Evolutionary conservation across 2,888 invertebrate genomes (phyloP), one percentile per base, ranked within the genome.

Genomic region (Julus scanicus): DNA sequence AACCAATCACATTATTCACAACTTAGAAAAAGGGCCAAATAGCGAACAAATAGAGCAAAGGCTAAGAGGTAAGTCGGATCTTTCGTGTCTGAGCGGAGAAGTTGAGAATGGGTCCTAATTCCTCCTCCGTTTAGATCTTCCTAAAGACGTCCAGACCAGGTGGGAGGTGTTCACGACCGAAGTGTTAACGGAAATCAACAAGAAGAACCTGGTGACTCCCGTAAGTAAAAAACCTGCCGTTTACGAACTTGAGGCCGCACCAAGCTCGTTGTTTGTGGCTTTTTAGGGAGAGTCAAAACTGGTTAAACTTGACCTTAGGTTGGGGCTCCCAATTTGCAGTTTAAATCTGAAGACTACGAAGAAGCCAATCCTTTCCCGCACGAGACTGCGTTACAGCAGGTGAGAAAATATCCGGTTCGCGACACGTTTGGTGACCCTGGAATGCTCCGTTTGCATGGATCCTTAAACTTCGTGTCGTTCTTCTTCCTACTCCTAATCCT

Each of bases 331-430:
- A 91, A 91, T 9, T 89, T 92, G 83, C 92, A 92, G 86, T 92
- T 92, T 4, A 92, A 92, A 89, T 92, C 93, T 86, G 93, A 93
- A 89, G 94, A 94, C 90, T 93, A 93, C 89, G 93, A 93, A 90
- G 92, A 93, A 89, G 93, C 93, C 91, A 92, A 93, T 91, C 92
- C 93, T 88, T 94, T 93, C 91, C 92, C 93, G 20, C 93, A 93
- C 90, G 93, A 93, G 48, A 92, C 92, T 85, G 92, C 93, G 89
- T 91, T 93, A 91, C 94, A 94, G 90, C 93, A 94, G 92, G 94
- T 94, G 91, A 90, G 89, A 89, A 37, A 83, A 83, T 11, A 15
- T 87, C 71, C 40, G 39, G 20, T 37, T 29, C 4, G 3, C 49
- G 40, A 29, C 29, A 29, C 29, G 29, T 29, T 29, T 29, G 29